phyloP scores from a whole-genome alignment of 2,113 vertebrate species.

The Anolis carolinensis region DNA sequence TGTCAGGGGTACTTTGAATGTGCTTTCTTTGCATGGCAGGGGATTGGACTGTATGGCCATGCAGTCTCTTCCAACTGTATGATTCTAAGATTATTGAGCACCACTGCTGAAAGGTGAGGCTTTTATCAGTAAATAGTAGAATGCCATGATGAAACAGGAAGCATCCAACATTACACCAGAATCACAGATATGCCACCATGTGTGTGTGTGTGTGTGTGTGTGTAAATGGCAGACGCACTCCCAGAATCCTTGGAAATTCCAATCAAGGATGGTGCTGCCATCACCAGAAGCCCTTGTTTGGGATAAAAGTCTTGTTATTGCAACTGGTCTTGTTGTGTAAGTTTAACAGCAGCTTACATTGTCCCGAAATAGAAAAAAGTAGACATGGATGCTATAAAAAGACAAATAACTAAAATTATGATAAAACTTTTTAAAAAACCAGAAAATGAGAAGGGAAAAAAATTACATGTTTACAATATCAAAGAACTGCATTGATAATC shows the following conservation, averaged over 20 bases:
- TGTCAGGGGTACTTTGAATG: too few relatives aligned
- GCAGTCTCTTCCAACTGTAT: too few relatives aligned
- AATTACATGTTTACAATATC: background rate
- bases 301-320: too few relatives aligned
- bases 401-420: background rate
- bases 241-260: background rate
- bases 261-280: background rate
- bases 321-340: too few relatives aligned
- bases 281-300: too few relatives aligned
- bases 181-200: background rate
- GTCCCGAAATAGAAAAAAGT: background rate
- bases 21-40: too few relatives aligned
- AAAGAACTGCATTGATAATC: background rate
- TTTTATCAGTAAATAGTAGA: background rate
- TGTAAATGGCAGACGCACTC: background rate
- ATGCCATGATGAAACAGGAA: background rate
- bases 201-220: too few relatives aligned
- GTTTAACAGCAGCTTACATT: background rate
- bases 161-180: background rate
- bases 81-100: background rate
- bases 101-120: background rate
- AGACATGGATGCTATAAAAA: background rate
- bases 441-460: background rate
- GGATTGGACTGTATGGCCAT: too few relatives aligned
- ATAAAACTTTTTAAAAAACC: background rate